These are phyloP conservation scores for Hyppa rectilinea DNA, from an alignment of 2,888 invertebrate species.

Conservation along the genomic window DNA sequence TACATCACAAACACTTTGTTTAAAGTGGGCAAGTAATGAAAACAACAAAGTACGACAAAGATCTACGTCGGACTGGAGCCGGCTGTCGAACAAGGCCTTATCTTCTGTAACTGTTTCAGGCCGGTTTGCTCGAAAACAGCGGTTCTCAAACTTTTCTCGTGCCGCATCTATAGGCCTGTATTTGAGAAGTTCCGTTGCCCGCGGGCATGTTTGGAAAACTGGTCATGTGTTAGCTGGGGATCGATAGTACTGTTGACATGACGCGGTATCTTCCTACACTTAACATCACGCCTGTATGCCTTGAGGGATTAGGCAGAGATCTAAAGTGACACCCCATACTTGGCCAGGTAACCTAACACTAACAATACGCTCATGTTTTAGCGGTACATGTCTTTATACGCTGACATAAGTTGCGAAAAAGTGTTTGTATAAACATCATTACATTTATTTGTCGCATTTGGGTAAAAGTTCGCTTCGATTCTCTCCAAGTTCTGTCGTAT, in stretches of 20 bases:
- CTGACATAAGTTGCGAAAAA: not conserved
- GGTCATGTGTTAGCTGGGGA: not conserved
- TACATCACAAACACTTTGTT: constrained; percentile 28
- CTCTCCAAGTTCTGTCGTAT: not conserved
- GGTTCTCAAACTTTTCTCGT: constrained; percentile 34
- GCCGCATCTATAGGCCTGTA: constrained; percentile 7
- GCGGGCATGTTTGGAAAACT: constrained; percentile 18
- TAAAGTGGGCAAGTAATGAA: constrained; percentile 55
- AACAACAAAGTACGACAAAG: constrained; percentile 64
- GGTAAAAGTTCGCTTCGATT: not conserved
- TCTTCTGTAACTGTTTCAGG: constrained; percentile 42
- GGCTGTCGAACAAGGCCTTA: constrained; percentile 57
- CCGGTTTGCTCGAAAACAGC: constrained; percentile 24
- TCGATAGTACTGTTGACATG: not conserved
- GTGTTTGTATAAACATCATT: not conserved
- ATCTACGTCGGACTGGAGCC: constrained; percentile 53
- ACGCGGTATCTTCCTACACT: not conserved
- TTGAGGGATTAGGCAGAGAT: not conserved
- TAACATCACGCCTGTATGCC: not conserved
- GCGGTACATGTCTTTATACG: too few relatives aligned
- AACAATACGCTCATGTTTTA: not conserved
- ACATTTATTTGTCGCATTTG: not conserved
- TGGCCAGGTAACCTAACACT: not conserved
- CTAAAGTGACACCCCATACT: not conserved
- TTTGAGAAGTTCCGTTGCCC: not conserved